Evolutionary conservation across 2,888 invertebrate genomes (phyloP).

Genomic region (Galeopsomyia nigrocyanea): DNA sequence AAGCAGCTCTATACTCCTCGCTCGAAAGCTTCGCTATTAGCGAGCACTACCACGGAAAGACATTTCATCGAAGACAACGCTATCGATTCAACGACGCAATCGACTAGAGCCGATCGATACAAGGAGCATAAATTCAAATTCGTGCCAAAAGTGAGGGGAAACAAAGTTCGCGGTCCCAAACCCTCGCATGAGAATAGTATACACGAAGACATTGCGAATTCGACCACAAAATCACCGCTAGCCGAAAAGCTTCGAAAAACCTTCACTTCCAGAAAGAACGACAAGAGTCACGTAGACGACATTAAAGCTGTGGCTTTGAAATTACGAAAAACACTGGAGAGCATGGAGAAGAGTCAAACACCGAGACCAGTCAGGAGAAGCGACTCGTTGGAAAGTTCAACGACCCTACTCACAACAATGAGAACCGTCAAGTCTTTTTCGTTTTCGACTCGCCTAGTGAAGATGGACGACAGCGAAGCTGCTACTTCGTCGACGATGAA

Average conservation of each 20-base stretch:
- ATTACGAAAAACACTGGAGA: slow-evolving; percentile 41
- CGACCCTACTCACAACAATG: slow-evolving; percentile 45
- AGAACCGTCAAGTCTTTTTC: slow-evolving; percentile 47
- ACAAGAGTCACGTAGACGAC: slow-evolving; percentile 37
- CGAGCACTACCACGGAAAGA: background rate
- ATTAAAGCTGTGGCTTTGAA: slow-evolving; percentile 42
- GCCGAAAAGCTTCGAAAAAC: slow-evolving; percentile 27
- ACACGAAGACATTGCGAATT: background rate
- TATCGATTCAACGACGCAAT: slow-evolving; percentile 21
- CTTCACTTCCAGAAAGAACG: slow-evolving; percentile 32
- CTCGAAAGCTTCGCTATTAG: slow-evolving; percentile 1
- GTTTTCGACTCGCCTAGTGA: slow-evolving; percentile 43
- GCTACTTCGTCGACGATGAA: slow-evolving; percentile 43
- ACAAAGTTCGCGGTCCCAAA: slow-evolving; percentile 32
- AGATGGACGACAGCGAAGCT: slow-evolving; percentile 46
- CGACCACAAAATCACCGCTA: slow-evolving; percentile 22
- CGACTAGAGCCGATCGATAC: slow-evolving; percentile 23
- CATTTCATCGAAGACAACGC: slow-evolving; percentile 7
- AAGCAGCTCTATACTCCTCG: slow-evolving; percentile 28
- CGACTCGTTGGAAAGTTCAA: slow-evolving; percentile 48
- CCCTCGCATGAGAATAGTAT: slow-evolving; percentile 23
- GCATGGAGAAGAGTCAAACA: slow-evolving; percentile 38
- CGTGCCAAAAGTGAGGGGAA: slow-evolving; percentile 18
- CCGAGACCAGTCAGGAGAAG: slow-evolving; percentile 40
- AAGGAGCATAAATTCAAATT: slow-evolving; percentile 38